phyloP scores from a whole-genome alignment of 2,888 invertebrate genomes.

The Folsomia candida region DNA sequence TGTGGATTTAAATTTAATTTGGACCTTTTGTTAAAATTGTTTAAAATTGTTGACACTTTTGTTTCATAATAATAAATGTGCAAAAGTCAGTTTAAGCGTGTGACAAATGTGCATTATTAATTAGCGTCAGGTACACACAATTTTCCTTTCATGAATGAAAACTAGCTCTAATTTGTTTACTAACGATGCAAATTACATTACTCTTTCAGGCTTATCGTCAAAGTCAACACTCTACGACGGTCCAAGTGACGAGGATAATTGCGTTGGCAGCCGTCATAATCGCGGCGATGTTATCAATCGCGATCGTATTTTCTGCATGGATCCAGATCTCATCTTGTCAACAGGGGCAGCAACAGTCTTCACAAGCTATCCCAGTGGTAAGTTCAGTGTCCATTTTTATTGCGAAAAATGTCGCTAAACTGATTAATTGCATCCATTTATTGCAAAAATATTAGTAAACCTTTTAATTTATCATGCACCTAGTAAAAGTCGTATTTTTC shows the following conservation, averaged over 20 bases:
- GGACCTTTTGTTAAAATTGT: too few species aligned
- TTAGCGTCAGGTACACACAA: too few species aligned
- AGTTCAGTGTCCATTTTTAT: too few species aligned
- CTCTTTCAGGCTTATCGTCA: conserved; percentile 73
- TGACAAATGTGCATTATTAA: not conserved
- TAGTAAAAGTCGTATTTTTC: too few species aligned
- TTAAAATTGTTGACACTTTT: not conserved
- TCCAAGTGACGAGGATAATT: conserved; percentile 82
- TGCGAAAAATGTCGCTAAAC: too few species aligned
- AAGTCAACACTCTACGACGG: conserved; percentile 64
- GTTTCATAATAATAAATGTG: conserved; percentile 3
- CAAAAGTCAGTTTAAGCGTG: not conserved
- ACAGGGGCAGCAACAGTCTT: conserved; percentile 19
- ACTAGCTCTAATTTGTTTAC: not conserved
- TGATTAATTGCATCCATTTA: too few species aligned
- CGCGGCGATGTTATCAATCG: conserved; percentile 62
- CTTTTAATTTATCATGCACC: too few species aligned
- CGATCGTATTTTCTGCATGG: conserved; percentile 50
- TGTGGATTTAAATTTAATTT: too few species aligned
- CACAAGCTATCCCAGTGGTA: not conserved
- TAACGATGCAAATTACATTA: not conserved
- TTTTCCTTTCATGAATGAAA: not conserved
- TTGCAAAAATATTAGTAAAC: too few species aligned
- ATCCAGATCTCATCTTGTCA: conserved; percentile 40
- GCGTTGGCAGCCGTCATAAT: conserved; percentile 78